Base-by-base conservation (phyloP, 1,140 invertebrate species). In the Laupala kohalensis region DNA sequence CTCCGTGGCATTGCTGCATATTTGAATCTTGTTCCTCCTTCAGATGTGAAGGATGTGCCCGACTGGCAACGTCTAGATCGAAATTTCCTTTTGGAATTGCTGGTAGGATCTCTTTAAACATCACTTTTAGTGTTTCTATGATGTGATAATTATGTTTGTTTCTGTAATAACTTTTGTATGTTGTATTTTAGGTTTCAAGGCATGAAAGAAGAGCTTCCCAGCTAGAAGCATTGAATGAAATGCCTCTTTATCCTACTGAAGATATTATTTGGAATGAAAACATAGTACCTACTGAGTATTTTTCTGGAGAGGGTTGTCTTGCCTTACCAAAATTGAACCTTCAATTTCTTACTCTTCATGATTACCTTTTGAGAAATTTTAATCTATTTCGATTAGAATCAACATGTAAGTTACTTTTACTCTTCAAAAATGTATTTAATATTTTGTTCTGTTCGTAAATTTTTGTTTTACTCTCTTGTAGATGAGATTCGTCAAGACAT, bases 251-350 rank as follows among this genome's bases (percentile, higher is more conserved):
- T 81, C 98, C 97, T 1, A 99, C 96, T 0, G 97, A 99, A 79
- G 89, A 95, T 68, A 91, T 99, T 12, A 97, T 99, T 75, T 99
- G 98, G 98, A 95, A 99, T 82, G 96, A 99, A 80, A 99, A 98
- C 78, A 89, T 99, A 30, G 97, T 99, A 0, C 98, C 98, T 0
- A 94, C 93, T 0, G 96, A 99, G 77, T 98, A 97, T 81, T 98
- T 94, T 81, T 95, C 93, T 69, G 95, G 95, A 1, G 96, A 99
- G 80, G 94, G 91, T 28, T 96, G 93, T 77, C 82, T 99, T 9
- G 97, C 98, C 0, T 82, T 99, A 72, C 97, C 98, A 0, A 99
- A 99, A 81, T 82, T 99, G 0, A 99, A 99, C 83, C 84, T 99
- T 6, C 97, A 99, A 82, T 99, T 99, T 82, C 83, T 99, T 4